phyloP scores from a whole-genome alignment of 2,113 vertebrate species.

The Caretta caretta region DNA sequence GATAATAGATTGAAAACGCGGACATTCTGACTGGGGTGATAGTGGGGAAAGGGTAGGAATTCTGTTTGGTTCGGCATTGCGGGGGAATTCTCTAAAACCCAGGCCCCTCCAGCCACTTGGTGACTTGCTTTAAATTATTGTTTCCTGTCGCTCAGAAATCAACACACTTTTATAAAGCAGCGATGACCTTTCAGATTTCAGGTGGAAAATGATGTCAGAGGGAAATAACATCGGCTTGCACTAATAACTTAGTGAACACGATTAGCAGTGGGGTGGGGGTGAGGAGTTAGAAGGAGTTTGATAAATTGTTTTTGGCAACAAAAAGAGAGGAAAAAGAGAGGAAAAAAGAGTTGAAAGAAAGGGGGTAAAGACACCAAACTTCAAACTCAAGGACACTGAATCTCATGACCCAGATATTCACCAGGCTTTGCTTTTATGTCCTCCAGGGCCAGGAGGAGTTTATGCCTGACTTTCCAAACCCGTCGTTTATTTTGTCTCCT shows the following conservation, averaged over 20 bases:
- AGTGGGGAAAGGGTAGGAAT: too few relatives aligned
- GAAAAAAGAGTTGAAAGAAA: background rate
- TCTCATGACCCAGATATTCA: background rate
- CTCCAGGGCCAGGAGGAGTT: background rate
- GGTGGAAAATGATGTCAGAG: background rate
- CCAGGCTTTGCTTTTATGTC: background rate
- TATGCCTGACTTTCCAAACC: background rate
- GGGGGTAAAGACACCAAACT: background rate
- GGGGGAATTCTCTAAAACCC: background rate
- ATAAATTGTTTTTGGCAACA: background rate
- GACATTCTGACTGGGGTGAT: background rate
- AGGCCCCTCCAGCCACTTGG: too few relatives aligned
- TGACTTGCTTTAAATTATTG: background rate
- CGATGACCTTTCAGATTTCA: background rate
- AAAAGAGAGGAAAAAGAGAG: background rate
- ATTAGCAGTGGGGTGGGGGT: too few relatives aligned
- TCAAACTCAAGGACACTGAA: background rate
- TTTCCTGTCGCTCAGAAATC: background rate
- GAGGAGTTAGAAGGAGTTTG: background rate
- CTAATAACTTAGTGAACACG: background rate
- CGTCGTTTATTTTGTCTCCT: background rate
- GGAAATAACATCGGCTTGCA: background rate
- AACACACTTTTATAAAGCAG: background rate
- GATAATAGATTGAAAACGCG: background rate
- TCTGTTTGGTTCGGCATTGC: background rate